Evolutionary conservation across 2,888 invertebrate genomes (phyloP).

Genomic region (Asteroscopus sphinx): DNA sequence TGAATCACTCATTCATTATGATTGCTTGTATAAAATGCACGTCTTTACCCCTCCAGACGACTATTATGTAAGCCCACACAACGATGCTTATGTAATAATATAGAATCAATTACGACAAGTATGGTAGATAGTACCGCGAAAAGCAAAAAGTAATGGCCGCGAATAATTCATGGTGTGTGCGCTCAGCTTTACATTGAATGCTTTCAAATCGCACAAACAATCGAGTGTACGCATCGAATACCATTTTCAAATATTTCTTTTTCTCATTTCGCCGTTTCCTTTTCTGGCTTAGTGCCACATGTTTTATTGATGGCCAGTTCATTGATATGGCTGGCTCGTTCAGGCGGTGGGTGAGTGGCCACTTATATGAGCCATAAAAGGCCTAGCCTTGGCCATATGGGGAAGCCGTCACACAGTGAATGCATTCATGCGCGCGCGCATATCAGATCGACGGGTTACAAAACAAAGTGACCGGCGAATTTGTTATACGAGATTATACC

Average conservation of each 20-base stretch:
- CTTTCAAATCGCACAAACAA: constrained; percentile 85
- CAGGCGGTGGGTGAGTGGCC: constrained; percentile 88
- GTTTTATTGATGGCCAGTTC: constrained; percentile 90
- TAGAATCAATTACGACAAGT: constrained; percentile 76
- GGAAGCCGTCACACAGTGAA: constrained; percentile 84
- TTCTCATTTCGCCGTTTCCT: constrained; percentile 88
- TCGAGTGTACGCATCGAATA: constrained; percentile 82
- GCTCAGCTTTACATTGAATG: constrained; percentile 85
- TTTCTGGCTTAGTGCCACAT: constrained; percentile 88
- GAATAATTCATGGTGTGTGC: constrained; percentile 83
- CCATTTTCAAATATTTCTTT: constrained; percentile 88
- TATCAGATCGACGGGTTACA: constrained; percentile 83
- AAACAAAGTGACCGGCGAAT: constrained; percentile 78
- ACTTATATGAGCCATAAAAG: constrained; percentile 89
- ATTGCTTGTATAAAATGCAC: constrained; percentile 30
- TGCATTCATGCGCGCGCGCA: constrained; percentile 87
- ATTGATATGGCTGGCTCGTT: constrained; percentile 90
- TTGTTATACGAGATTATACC: constrained; percentile 69
- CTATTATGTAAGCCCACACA: constrained; percentile 71
- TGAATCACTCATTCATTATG: constrained; percentile 51
- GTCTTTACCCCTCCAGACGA: constrained; percentile 44
- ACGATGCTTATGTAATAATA: constrained; percentile 75
- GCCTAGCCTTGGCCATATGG: constrained; percentile 88
- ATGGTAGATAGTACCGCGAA: constrained; percentile 67
- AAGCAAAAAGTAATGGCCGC: constrained; percentile 65